These are phyloP conservation scores for Dicerorhinus sumatrensis DNA, from an alignment of 2,113 vertebrate species.

Conservation along the genomic window DNA sequence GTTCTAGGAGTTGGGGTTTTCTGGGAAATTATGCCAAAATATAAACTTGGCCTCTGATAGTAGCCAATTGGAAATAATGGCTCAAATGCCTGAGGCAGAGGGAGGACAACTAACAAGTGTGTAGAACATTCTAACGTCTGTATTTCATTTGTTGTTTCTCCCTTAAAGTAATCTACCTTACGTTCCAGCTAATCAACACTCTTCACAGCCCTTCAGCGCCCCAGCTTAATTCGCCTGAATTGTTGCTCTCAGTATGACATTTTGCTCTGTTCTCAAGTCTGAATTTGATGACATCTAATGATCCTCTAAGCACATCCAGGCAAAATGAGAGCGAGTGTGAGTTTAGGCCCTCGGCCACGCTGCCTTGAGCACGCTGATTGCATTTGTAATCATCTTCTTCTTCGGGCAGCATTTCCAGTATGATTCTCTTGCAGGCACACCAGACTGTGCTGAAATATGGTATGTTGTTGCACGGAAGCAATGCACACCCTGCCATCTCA, in stretches of 20 bases:
- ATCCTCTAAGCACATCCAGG: background rate
- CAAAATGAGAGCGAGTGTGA: background rate
- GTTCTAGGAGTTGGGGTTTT: background rate
- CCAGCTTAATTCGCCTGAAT: background rate
- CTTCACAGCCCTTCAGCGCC: background rate
- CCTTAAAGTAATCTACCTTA: background rate
- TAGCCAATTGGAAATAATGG: background rate
- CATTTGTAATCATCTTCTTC: background rate
- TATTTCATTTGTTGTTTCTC: background rate
- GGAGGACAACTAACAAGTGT: background rate
- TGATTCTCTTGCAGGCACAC: background rate
- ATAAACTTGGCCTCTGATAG: background rate
- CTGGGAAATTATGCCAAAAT: constrained; percentile 8
- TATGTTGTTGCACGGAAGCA: background rate
- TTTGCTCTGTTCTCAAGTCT: background rate
- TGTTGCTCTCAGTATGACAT: background rate
- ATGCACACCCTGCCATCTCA: background rate
- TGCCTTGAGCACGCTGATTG: background rate
- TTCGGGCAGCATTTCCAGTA: background rate
- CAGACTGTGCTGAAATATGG: background rate
- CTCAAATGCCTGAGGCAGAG: background rate
- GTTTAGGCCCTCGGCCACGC: background rate
- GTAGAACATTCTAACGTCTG: background rate
- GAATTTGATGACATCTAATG: background rate
- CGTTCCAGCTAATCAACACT: background rate